Percentiles rank a stretch among this genome's conserved stretches.
Conservation (phyloP, 2,797 vertebrate genomes). For the Urophycis tenuis region DNA sequence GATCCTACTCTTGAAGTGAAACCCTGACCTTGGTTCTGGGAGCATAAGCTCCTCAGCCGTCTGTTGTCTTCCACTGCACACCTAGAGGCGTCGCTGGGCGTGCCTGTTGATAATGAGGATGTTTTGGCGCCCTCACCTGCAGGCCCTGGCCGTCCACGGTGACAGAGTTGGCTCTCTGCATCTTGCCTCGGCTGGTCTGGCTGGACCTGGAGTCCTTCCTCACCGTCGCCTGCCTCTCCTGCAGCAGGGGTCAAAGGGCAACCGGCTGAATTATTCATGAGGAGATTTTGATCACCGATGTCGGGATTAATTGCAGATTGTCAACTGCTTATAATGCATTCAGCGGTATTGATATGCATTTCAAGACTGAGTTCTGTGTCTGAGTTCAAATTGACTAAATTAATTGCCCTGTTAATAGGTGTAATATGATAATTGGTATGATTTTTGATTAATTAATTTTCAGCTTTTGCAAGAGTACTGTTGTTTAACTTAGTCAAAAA, state of each 20-base stretch:
- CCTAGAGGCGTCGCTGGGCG: not conserved
- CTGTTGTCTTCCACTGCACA: not conserved
- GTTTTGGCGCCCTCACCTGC: slow-evolving; percentile 71
- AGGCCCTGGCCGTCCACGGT: slow-evolving; percentile 90
- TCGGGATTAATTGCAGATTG: not conserved
- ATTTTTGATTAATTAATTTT: not conserved
- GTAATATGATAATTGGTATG: not conserved
- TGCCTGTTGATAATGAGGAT: not conserved
- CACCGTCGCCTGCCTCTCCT: slow-evolving; percentile 85
- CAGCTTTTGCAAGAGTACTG: not conserved
- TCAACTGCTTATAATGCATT: not conserved
- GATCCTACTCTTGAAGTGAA: not conserved
- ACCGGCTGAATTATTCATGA: slow-evolving; percentile 1
- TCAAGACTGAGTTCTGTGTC: too few species aligned
- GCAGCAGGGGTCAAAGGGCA: slow-evolving; percentile 37
- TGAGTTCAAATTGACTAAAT: not conserved
- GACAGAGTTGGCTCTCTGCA: slow-evolving; percentile 90
- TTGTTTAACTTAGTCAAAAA: not conserved
- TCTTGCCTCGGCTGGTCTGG: slow-evolving; percentile 80
- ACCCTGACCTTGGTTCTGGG: not conserved
- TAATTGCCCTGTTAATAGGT: not conserved
- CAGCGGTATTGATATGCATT: not conserved
- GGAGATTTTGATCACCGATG: not conserved
- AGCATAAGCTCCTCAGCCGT: not conserved
- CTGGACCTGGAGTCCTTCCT: slow-evolving; percentile 81